Evolutionary conservation across 2,888 invertebrate genomes (phyloP), one percentile per base, ranked within the genome.

Genomic region (Hydrotaea diabolus): DNA sequence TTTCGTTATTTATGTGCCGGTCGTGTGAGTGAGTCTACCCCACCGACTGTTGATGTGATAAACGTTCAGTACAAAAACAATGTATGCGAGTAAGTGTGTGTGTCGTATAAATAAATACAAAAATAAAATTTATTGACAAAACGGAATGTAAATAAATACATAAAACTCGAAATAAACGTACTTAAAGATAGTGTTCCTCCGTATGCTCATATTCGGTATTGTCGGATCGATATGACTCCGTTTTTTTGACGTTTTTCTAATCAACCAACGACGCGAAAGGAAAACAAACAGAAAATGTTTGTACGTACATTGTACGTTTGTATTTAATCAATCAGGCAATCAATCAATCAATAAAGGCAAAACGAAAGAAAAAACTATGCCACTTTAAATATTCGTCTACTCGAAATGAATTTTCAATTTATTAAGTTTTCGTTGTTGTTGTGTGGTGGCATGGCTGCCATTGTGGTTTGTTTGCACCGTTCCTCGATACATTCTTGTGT

Each of bases 331-430:
- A 77, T 71, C 71, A 71, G 55, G 71, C 77, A 72, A 80, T 74
- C 80, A 62, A 76, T 76, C 85, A 82, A 79, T 77, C 82, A 80
- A 77, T 76, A 64, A 82, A 77, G 19, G 21, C 4, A 62, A 31
- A 31, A 15, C 15, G 13, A 62, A 69, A 69, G 31, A n/a, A 66
- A 66, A 36, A 46, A 69, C 39, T 39, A 69, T 43, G 5, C 75
- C 66, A 79, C 84, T 84, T 80, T 59, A 80, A 72, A 71, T 79
- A 43, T 76, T 73, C 39, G 57, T 15, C 15, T 74, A 59, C 62
- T 62, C 43, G 74, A 23, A 73, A 74, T 0, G 43, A 74, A 74
- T 62, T 62, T 74, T 62, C 74, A 74, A 74, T 74, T 59, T 74
- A 74, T 62, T 74, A 59, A 74, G 26, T 74, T 59, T 23, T 26